Evolutionary conservation across 2,888 invertebrate species (phyloP), one percentile per base, ranked within the genome.

Genomic region (Drosophila colorata): DNA sequence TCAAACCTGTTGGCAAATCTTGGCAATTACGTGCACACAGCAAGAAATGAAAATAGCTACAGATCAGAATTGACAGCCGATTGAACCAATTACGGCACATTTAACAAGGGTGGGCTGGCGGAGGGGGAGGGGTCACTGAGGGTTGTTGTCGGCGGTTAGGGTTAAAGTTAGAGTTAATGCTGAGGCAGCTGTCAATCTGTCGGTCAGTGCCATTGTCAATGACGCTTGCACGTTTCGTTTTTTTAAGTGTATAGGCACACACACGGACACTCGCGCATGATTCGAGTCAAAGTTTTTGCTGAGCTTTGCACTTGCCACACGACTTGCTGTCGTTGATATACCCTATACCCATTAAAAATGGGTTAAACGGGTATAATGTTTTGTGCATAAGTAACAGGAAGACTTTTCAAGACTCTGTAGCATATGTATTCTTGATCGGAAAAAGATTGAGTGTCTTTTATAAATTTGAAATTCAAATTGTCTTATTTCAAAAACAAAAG

Each of bases 221-320:
- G 52, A 53, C 52, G 44, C 37, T 66, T 55, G 67, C 59, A 51
- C 38, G 41, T 47, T 49, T 55, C 37, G 23, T 69, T 61, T 60
- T 52, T 52, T 48, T 1, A 18, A 56, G 48, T 63, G 44, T 53
- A 67, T 11, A 18, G 5, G 28, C 31, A 28, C 14, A 28, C 23
- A 28, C 16, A 40, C 14, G 11, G 11, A 11, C 4, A 31, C 31
- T 6, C 31, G 8, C 28, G 28, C 8, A 2, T 28, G 8, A 28
- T 28, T 8, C 33, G n/a, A 20, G 46, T 16, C 31, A 8, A 64
- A 70, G 49, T 71, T 81, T 65, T n/a, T 82, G 82, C 82, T 84
- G 80, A 70, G 84, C 73, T 69, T 58, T 47, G 72, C 87, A 80
- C 28, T 75, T 81, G 68, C 55, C 70, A 58, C 57, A 59, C 33